Conservation (phyloP, 2,888 invertebrate genomes). For the Perithous albicinctus region DNA sequence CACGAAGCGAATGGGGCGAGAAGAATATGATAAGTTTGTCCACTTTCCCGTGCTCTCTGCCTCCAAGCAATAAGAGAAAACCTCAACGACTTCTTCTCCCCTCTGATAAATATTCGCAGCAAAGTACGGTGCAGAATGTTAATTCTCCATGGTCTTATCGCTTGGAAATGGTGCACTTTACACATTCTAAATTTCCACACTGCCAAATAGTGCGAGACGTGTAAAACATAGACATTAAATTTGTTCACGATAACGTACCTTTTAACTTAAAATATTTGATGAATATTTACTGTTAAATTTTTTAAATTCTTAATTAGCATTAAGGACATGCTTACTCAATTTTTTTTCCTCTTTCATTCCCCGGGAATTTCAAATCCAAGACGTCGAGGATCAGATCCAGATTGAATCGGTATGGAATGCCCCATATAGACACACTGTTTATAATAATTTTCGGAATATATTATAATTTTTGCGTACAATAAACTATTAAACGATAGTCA, state of each 20-base stretch:
- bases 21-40: slow-evolving; percentile 1
- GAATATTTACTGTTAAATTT: background rate
- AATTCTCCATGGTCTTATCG: slow-evolving; percentile 9
- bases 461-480: too few relatives aligned
- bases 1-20: background rate
- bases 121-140: background rate
- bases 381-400: too few relatives aligned
- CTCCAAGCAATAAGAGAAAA: background rate
- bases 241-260: background rate
- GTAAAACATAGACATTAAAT: background rate
- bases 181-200: background rate
- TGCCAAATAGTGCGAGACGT: background rate
- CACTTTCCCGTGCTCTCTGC: background rate
- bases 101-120: slow-evolving; percentile 13
- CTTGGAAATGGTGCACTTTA: slow-evolving; percentile 30
- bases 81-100: background rate
- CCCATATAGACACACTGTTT: too few relatives aligned
- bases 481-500: background rate
- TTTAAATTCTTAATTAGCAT: background rate
- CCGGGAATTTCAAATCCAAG: too few relatives aligned
- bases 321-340: too few relatives aligned
- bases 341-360: too few relatives aligned
- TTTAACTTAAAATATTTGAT: background rate
- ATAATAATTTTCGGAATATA: too few relatives aligned
- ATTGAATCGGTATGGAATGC: too few relatives aligned